These are phyloP conservation scores for Smutsia temminckii DNA, from an alignment of 2,797 vertebrate genomes.

Conservation along the genomic window DNA sequence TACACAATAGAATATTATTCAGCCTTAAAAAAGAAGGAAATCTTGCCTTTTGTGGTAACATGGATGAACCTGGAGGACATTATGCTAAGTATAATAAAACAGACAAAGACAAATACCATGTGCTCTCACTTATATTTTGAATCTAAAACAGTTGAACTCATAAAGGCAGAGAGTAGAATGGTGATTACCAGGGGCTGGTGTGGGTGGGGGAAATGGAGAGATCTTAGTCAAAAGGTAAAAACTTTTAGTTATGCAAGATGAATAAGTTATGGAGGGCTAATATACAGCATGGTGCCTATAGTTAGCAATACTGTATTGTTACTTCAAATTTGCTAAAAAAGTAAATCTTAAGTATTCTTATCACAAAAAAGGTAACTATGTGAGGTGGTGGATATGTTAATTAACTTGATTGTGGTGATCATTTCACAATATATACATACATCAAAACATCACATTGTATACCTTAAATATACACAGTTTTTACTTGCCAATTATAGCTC, in stretches of 20 bases:
- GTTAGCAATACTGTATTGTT: background rate
- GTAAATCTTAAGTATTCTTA: background rate
- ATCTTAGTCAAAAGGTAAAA: background rate
- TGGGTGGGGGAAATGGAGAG: background rate
- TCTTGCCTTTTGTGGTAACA: background rate
- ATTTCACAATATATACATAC: background rate
- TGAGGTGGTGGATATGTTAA: background rate
- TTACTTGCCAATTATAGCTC: background rate
- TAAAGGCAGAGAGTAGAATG: constrained; percentile 3
- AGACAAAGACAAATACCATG: background rate
- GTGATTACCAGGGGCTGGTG: background rate
- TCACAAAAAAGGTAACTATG: background rate
- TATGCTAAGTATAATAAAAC: background rate
- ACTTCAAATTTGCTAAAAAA: constrained; percentile 4
- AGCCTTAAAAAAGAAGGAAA: background rate
- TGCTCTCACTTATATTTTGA: background rate
- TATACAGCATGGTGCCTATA: background rate
- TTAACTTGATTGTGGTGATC: background rate
- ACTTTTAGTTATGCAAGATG: background rate
- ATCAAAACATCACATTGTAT: background rate
- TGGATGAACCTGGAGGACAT: background rate
- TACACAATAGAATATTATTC: background rate
- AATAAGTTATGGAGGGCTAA: background rate
- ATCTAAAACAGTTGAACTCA: background rate
- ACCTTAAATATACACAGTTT: background rate